Evolutionary conservation across 2,113 vertebrate genomes (phyloP).

Genomic region (Cettia cetti): DNA sequence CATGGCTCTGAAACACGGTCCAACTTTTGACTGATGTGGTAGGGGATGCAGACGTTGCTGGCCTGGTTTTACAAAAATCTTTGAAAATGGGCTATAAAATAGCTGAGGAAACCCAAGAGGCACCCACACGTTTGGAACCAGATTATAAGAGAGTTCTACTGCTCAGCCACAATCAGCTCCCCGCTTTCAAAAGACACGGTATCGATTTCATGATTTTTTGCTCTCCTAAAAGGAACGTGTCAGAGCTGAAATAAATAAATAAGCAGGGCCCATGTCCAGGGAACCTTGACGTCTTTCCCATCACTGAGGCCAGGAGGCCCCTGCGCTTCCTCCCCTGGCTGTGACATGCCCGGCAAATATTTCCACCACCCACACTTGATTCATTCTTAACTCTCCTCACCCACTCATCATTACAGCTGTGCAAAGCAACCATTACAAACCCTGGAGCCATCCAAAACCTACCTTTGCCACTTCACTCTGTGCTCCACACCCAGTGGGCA

Average conservation of each 20-base stretch:
- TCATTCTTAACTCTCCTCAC: slow-evolving; percentile 30
- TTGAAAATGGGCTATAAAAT: slow-evolving; percentile 74
- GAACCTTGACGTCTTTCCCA: background rate
- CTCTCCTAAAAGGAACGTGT: slow-evolving; percentile 67
- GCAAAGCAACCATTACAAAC: slow-evolving; percentile 29
- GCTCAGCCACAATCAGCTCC: slow-evolving; percentile 60
- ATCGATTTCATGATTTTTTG: slow-evolving; percentile 72
- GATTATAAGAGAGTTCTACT: slow-evolving; percentile 72
- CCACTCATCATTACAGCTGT: slow-evolving; percentile 50
- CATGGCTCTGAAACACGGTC: slow-evolving; percentile 41
- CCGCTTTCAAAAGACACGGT: slow-evolving; percentile 47
- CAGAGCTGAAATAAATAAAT: slow-evolving; percentile 63
- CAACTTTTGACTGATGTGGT: slow-evolving; percentile 74
- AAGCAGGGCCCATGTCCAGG: slow-evolving; percentile 24
- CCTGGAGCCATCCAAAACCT: slow-evolving; percentile 12
- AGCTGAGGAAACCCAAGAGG: slow-evolving; percentile 75
- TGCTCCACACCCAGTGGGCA: background rate
- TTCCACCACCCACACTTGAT: slow-evolving; percentile 61
- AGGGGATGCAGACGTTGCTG: slow-evolving; percentile 56
- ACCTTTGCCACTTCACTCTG: background rate
- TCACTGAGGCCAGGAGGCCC: background rate
- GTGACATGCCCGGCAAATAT: slow-evolving; percentile 35
- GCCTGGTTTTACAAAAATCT: slow-evolving; percentile 61
- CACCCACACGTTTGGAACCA: slow-evolving; percentile 76
- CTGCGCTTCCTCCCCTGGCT: slow-evolving; percentile 14